phyloP scores from a whole-genome alignment of 2,888 invertebrate species.

The Dicranocentrus wangi region DNA sequence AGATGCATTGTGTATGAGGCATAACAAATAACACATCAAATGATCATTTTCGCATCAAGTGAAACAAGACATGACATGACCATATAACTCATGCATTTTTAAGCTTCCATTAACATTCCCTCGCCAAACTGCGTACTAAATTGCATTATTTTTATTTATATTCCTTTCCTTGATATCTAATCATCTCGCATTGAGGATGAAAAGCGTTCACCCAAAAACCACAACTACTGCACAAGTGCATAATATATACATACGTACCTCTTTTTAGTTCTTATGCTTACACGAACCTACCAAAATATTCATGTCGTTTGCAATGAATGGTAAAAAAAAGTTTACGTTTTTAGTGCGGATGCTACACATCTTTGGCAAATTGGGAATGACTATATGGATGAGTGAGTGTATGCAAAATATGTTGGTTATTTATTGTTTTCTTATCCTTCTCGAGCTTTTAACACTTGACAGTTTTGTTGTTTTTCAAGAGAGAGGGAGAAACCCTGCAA shows the following conservation, averaged over 20 bases:
- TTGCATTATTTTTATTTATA: conserved; percentile 39
- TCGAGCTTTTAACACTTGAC: conserved; percentile 29
- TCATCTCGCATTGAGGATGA: conserved; percentile 17
- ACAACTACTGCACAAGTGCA: background rate
- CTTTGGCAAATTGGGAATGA: conserved; percentile 49
- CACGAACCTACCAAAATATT: conserved; percentile 1
- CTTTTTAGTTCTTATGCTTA: no score
- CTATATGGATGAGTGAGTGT: conserved; percentile 16
- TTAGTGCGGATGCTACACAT: background rate
- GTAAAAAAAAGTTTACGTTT: background rate
- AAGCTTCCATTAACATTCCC: conserved; percentile 22
- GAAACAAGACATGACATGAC: conserved; percentile 42
- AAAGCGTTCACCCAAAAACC: background rate
- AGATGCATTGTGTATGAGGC: background rate
- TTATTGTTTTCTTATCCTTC: conserved; percentile 25
- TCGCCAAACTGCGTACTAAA: conserved; percentile 11
- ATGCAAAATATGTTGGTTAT: conserved; percentile 20
- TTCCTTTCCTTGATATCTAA: conserved; percentile 41
- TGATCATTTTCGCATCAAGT: conserved; percentile 22
- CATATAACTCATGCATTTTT: conserved; percentile 38
- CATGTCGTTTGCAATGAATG: conserved; percentile 34
- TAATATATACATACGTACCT: no score
- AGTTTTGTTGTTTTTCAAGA: conserved; percentile 37
- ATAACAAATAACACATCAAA: background rate
- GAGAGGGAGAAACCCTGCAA: no score